phyloP scores from a whole-genome alignment of 2,797 vertebrate genomes.

The Lerista edwardsae region DNA sequence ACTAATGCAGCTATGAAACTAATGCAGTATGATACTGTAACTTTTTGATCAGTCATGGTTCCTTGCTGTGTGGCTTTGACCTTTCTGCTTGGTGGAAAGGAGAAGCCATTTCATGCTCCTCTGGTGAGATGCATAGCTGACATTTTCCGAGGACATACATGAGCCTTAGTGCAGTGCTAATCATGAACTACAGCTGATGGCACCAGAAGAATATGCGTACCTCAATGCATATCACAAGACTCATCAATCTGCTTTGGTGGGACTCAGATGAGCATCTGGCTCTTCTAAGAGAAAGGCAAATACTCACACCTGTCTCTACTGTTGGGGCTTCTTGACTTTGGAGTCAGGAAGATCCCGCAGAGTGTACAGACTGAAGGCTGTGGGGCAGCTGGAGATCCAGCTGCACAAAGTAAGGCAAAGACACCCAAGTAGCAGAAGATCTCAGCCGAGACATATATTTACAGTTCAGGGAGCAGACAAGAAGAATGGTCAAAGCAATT shows the following conservation, averaged over 20 bases:
- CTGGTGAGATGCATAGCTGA: background rate
- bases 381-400: no score
- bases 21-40: background rate
- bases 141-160: background rate
- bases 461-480: no score
- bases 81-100: background rate
- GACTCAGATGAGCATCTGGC: no score
- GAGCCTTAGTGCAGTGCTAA: background rate
- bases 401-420: no score
- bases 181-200: background rate
- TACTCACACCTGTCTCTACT: no score
- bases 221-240: background rate
- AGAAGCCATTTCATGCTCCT: background rate
- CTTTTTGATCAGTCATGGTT: constrained; percentile 14
- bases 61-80: constrained; percentile 4
- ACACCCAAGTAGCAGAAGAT: no score
- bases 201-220: background rate
- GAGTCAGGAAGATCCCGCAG: no score
- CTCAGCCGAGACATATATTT: no score
- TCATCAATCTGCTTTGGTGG: background rate
- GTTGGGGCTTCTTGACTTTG: no score
- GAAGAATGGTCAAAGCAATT: no score
- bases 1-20: background rate
- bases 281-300: no score
- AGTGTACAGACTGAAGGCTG: no score